These are phyloP conservation scores for Pristiophorus japonicus DNA, from an alignment of 2,113 vertebrate species.

Conservation along the genomic window DNA sequence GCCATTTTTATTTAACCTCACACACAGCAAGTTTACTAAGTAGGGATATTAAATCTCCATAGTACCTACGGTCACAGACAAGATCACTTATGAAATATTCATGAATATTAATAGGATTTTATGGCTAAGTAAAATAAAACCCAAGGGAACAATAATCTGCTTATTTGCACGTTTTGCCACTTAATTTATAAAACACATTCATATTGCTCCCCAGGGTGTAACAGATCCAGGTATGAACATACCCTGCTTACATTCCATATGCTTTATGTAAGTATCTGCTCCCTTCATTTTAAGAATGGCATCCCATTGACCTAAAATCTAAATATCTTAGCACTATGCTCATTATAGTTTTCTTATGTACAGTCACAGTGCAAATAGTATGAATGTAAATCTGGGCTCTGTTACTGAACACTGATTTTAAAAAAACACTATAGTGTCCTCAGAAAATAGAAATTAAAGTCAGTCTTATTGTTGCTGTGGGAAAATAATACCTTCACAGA, in stretches of 20 bases:
- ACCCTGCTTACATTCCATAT: background rate
- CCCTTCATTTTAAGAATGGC: background rate
- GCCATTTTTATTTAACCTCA: constrained; percentile 23
- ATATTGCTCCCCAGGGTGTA: background rate
- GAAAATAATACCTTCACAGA: background rate
- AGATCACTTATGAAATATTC: constrained; percentile 5
- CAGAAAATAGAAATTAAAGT: background rate
- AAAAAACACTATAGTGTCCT: background rate
- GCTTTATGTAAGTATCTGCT: background rate
- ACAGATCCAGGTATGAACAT: background rate
- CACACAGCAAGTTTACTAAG: constrained; percentile 19
- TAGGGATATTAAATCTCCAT: background rate
- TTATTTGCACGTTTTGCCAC: constrained; percentile 35
- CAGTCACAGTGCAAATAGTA: background rate
- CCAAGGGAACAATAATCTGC: constrained; percentile 19
- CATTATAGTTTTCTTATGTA: background rate
- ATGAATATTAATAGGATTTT: constrained; percentile 26
- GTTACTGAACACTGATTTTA: background rate
- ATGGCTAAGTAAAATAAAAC: constrained; percentile 15
- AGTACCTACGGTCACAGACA: background rate
- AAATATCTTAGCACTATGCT: background rate
- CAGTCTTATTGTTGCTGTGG: background rate
- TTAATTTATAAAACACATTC: constrained; percentile 20
- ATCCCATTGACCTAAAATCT: constrained; percentile 21
- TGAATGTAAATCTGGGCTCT: background rate